Evolutionary conservation across 2,797 vertebrate species (phyloP), one percentile per base, ranked within the genome.

Genomic region (Tinamus major): DNA sequence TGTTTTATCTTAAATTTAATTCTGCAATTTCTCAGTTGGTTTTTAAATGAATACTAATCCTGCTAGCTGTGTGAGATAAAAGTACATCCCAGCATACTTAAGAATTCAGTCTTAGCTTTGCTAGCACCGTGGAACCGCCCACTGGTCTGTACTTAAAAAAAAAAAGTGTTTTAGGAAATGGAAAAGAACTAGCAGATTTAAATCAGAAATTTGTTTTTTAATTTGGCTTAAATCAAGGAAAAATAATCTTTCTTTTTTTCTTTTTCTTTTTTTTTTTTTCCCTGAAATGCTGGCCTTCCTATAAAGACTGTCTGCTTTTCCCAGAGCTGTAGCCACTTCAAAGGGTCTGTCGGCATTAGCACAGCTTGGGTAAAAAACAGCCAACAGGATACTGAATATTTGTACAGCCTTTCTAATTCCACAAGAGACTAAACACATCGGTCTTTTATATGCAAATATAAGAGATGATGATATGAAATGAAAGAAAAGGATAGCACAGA

Each of bases 361-460:
- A 77, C 76, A 92, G 81, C 90, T 93, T 87, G 72, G 69, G 41
- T 84, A 67, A 72, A 81, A 53, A 95, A 48, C 74, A 79, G 67
- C 51, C 74, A 88, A 81, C 61, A 81, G 77, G 64, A 89, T 86
- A 64, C 67, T 62, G 85, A 90, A 84, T 92, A 77, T 92, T 95
- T 94, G 85, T 92, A 74, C 61, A 90, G 67, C 41, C 20, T 94
- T 79, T 76, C 81, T 84, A 65, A 84, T 94, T 91, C 85, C 61
- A 58, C 39, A 64, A 79, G 70, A 70, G 83, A 44, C 80, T 85
- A 74, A 87, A 67, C 56, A 56, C 51, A 31, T 90, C 87, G 8
- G 64, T 92, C 4, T 65, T 92, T 94, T 84, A 56, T 87, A 88
- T 81, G 90, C 82, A 94, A 92, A 77, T 86, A 39, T 21, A 79